phyloP scores from a whole-genome alignment of 2,113 vertebrate genomes.

The Ptilorrhoa leucosticta region DNA sequence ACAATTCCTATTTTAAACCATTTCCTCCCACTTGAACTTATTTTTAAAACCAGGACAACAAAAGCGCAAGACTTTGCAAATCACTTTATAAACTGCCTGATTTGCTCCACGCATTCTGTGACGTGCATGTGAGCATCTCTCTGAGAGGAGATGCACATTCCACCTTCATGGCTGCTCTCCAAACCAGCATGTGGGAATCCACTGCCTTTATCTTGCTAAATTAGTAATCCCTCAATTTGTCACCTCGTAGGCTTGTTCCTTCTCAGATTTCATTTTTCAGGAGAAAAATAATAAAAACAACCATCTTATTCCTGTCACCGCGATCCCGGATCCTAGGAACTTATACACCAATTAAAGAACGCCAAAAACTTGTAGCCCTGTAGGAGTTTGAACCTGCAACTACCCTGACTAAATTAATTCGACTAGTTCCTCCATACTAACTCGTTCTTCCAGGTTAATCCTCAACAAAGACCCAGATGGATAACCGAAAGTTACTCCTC shows the following conservation, averaged over 20 bases:
- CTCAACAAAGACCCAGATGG: neutral
- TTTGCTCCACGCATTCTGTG: neutral
- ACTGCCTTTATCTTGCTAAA: neutral
- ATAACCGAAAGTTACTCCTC: slow-evolving; percentile 10
- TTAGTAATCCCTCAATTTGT: neutral
- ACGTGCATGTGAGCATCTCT: neutral
- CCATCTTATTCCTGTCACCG: neutral
- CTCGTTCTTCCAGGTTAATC: neutral
- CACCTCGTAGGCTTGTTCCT: neutral
- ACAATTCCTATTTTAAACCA: neutral
- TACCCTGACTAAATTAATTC: neutral
- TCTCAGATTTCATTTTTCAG: neutral
- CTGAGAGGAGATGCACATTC: neutral
- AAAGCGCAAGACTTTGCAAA: neutral
- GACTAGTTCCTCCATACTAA: neutral
- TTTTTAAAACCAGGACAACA: slow-evolving; percentile 11
- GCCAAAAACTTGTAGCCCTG: neutral
- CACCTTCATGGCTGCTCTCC: neutral
- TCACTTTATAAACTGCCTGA: neutral
- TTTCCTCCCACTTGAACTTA: neutral
- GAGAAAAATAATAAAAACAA: neutral
- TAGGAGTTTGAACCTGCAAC: neutral
- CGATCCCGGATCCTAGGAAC: neutral
- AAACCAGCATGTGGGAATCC: neutral
- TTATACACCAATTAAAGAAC: neutral